Evolutionary conservation across 2,888 invertebrate species (phyloP), one percentile per base, ranked within the genome.

Genomic region (Horisme vitalbata): DNA sequence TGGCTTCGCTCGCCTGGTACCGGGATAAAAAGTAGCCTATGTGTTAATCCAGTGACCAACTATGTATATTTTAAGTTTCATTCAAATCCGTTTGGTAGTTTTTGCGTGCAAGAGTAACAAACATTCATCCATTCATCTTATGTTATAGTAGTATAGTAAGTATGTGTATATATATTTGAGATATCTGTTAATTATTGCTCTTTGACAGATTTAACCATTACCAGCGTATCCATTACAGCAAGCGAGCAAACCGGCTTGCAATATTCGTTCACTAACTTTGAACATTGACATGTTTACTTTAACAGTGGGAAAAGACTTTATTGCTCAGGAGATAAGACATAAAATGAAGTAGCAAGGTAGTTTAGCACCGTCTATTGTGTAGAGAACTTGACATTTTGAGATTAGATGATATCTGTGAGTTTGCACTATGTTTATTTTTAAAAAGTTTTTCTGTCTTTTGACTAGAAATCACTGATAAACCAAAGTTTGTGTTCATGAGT

Each of bases 231-330:
- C 63, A 65, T 65, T 68, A 59, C 59, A 61, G 57, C 46, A 41
- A 53, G 56, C 63, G 58, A 60, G 57, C 61, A 59, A 59, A 65
- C 60, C 61, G 57, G 55, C 50, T 59, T 57, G 61, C 68, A 59
- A 61, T 63, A 63, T 63, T 65, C 58, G 60, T 63, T 64, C 57
- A 55, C 63, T 64, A 63, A 68, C 65, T 64, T 59, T 51, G 57
- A 55, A 50, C 52, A 49, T 57, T 50, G 51, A 48, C 57, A 56
- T 56, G 55, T 52, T 61, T 59, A 41, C 37, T 33, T 45, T 52
- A 38, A 35, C 53, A 57, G 31, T 46, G 13, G 10, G 30, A 35
- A 27, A 45, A 41, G 18, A 43, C 54, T 39, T 43, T 65, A 59
- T 36, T 27, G 3, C 6, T 4, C 33, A 33, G 31, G 6, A 15